Evolutionary conservation across 1,140 invertebrate genomes (phyloP).

Genomic region (Nylanderia fulva): DNA sequence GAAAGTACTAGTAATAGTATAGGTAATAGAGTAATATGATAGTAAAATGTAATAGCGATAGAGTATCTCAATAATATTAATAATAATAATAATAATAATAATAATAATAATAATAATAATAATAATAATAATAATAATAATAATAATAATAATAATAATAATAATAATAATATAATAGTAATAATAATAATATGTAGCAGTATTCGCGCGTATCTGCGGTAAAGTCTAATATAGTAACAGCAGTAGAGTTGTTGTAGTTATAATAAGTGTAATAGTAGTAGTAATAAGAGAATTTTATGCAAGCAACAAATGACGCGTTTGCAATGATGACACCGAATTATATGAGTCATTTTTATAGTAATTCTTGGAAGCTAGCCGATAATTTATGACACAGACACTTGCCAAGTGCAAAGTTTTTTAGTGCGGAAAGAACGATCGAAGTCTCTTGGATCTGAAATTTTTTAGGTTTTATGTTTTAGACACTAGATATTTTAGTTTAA

Average conservation of each 20-base stretch:
- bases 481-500: not conserved
- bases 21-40: slow-evolving; percentile 48
- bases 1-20: slow-evolving; percentile 59
- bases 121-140: slow-evolving; percentile 10
- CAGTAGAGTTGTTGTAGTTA: slow-evolving; percentile 24
- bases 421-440: slow-evolving; percentile 7
- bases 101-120: slow-evolving; percentile 23
- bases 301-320: slow-evolving; percentile 44
- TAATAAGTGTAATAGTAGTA: slow-evolving; percentile 61
- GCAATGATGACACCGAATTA: slow-evolving; percentile 1
- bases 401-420: slow-evolving; percentile 26
- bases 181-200: slow-evolving; percentile 40
- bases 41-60: too few species aligned
- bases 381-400: slow-evolving; percentile 24
- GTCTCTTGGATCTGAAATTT: not conserved
- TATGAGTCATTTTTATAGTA: slow-evolving; percentile 7
- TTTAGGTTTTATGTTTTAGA: not conserved
- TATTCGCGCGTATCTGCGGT: not conserved
- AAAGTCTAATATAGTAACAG: slow-evolving; percentile 57
- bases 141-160: slow-evolving; percentile 39
- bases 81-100: slow-evolving; percentile 48
- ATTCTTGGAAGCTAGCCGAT: slow-evolving; percentile 45
- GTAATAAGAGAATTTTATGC: slow-evolving; percentile 66
- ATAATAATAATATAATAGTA: slow-evolving; percentile 21
- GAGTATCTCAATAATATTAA: slow-evolving; percentile 24